These are phyloP conservation scores for Bombus terrestris DNA, from an alignment of 1,140 invertebrate species.

Conservation along the genomic window DNA sequence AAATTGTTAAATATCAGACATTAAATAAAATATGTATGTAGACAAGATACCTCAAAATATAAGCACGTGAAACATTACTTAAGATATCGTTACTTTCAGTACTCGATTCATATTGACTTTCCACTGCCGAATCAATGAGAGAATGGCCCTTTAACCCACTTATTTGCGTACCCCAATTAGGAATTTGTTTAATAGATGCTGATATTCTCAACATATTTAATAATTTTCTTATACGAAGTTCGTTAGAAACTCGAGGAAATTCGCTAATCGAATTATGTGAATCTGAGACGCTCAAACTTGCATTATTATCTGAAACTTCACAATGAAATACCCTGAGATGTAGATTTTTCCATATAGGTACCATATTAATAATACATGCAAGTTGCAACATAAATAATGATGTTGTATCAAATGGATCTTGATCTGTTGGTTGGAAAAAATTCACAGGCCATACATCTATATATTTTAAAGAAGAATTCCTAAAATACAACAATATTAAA, in stretches of 20 bases:
- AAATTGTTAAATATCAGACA: neutral
- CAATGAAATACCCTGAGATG: constrained; percentile 93
- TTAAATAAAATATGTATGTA: neutral
- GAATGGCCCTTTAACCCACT: constrained; percentile 72
- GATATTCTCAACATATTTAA: constrained; percentile 86
- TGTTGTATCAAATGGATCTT: constrained; percentile 92
- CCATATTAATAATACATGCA: constrained; percentile 98
- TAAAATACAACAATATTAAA: constrained; percentile 66
- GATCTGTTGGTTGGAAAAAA: constrained; percentile 89
- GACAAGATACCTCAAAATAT: constrained; percentile 75
- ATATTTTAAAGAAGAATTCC: constrained; percentile 86
- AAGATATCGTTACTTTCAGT: constrained; percentile 69
- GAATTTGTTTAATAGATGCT: constrained; percentile 85
- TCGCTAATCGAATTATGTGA: constrained; percentile 73
- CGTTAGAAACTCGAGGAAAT: constrained; percentile 76
- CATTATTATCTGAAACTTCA: constrained; percentile 80
- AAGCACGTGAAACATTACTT: constrained; percentile 78
- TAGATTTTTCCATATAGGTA: constrained; percentile 91
- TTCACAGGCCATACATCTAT: constrained; percentile 99
- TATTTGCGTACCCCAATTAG: constrained; percentile 74
- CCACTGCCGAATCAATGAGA: constrained; percentile 70
- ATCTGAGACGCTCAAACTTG: constrained; percentile 73
- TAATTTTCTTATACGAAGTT: constrained; percentile 84
- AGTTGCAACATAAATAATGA: constrained; percentile 98
- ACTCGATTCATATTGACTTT: constrained; percentile 73